Percentiles rank a stretch among this genome's conserved stretches.
Evolutionary conservation across 2,888 invertebrate species (phyloP).

Genomic region (Silvanus unidentatus): DNA sequence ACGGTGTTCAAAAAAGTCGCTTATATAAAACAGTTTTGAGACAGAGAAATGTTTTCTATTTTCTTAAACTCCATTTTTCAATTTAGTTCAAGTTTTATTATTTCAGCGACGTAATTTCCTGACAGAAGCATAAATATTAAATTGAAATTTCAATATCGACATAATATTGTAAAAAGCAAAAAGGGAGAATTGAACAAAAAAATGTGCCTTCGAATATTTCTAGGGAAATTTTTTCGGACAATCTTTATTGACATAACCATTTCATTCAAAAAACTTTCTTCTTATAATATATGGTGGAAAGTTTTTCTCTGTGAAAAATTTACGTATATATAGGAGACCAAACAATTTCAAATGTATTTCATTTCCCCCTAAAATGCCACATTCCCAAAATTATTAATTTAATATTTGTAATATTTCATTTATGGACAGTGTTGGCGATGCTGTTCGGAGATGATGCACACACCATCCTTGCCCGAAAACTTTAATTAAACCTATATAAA

Average conservation of each 20-base stretch:
- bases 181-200: too few species aligned
- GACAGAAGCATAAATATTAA: conserved; percentile 14
- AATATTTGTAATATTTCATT: too few species aligned
- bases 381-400: too few species aligned
- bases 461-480: too few species aligned
- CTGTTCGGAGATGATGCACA: too few species aligned
- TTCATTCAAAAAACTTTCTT: conserved; percentile 19
- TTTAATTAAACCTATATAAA: too few species aligned
- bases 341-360: conserved; percentile 20
- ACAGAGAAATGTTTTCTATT: too few species aligned
- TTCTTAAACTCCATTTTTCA: background rate
- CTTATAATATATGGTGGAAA: conserved; percentile 19
- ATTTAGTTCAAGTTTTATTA: conserved; percentile 7
- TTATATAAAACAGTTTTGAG: too few species aligned
- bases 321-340: conserved; percentile 20
- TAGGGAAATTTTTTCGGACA: conserved; percentile 17
- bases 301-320: conserved; percentile 17
- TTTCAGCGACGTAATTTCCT: conserved; percentile 20
- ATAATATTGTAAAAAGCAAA: conserved; percentile 14
- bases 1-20: too few species aligned
- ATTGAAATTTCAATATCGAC: conserved; percentile 19
- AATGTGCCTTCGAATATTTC: conserved; percentile 1
- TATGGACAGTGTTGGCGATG: too few species aligned
- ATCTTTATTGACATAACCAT: conserved; percentile 19
- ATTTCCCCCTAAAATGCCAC: too few species aligned